Percentiles rank a stretch among this genome's conserved stretches.
Conservation (phyloP, 1,140 invertebrate genomes). For the Hypsibius dujardini region DNA sequence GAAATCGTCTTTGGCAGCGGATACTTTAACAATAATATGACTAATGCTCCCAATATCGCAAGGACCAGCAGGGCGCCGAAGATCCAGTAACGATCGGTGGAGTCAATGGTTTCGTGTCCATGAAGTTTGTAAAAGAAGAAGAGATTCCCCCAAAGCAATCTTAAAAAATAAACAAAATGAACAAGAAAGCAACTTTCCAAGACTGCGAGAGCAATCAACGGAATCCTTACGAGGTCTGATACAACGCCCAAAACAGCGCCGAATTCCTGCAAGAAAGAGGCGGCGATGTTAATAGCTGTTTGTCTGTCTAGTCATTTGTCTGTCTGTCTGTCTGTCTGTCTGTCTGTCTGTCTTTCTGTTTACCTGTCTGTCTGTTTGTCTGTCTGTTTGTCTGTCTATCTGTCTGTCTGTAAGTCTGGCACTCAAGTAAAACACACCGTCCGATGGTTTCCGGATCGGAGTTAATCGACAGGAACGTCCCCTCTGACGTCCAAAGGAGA, state of each 20-base stretch:
- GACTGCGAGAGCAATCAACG: constrained; percentile 41
- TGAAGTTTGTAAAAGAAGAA: constrained; percentile 79
- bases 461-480: constrained; percentile 77
- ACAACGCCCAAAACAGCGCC: constrained; percentile 83
- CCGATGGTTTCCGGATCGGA: constrained; percentile 60
- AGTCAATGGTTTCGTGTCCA: constrained; percentile 47
- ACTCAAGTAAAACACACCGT: not conserved
- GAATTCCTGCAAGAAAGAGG: constrained; percentile 52
- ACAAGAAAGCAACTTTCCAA: constrained; percentile 6
- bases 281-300: not conserved
- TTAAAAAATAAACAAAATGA: constrained; percentile 36
- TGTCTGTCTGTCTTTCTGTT: too few relatives aligned
- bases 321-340: too few relatives aligned
- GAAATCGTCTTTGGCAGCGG: not conserved
- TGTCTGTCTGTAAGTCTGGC: too few relatives aligned
- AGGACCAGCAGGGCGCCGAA: constrained; percentile 51
- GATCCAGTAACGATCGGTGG: constrained; percentile 47
- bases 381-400: too few relatives aligned
- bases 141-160: constrained; percentile 76
- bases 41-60: constrained; percentile 45
- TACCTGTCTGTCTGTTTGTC: too few relatives aligned
- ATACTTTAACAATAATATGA: constrained; percentile 39
- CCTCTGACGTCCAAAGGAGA: constrained; percentile 51
- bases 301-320: too few relatives aligned
- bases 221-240: too few relatives aligned